phyloP scores from a whole-genome alignment of 2,113 vertebrate species.

The Chitala chitala region DNA sequence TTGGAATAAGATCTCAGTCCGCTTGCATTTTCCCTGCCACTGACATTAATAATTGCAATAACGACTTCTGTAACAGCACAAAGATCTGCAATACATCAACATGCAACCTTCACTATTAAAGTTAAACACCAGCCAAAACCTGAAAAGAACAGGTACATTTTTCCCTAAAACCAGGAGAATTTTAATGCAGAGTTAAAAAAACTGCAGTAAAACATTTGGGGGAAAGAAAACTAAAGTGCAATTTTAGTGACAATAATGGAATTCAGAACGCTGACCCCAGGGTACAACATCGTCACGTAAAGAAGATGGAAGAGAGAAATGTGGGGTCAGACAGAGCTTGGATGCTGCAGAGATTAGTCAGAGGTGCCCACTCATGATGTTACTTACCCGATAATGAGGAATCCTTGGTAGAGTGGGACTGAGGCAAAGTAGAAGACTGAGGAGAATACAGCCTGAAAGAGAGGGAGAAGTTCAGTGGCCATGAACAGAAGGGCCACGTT shows the following conservation, averaged over 20 bases:
- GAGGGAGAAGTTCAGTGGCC: conserved; percentile 9
- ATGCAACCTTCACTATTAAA: too few relatives aligned
- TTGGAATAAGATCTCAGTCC: background rate
- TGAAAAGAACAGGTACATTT: too few relatives aligned
- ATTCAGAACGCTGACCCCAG: background rate
- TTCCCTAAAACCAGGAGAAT: too few relatives aligned
- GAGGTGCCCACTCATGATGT: conserved; percentile 3
- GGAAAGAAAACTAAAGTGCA: background rate
- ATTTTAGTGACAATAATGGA: background rate
- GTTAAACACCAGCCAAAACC: too few relatives aligned
- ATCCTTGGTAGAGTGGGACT: conserved; percentile 93
- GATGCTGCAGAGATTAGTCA: conserved; percentile 10
- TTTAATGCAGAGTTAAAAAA: too few relatives aligned
- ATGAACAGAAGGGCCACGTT: background rate
- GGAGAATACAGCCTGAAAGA: conserved; percentile 82
- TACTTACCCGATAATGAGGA: conserved; percentile 93
- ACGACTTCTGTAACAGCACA: background rate
- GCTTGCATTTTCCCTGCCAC: background rate
- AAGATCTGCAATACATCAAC: background rate
- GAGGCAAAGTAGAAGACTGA: conserved; percentile 96
- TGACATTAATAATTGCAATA: background rate
- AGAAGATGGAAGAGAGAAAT: background rate
- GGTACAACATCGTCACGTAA: background rate
- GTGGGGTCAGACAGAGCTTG: background rate
- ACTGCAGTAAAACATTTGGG: background rate